Base-by-base conservation (phyloP, 2,888 invertebrate genomes). In the Scotopteryx bipunctaria region DNA sequence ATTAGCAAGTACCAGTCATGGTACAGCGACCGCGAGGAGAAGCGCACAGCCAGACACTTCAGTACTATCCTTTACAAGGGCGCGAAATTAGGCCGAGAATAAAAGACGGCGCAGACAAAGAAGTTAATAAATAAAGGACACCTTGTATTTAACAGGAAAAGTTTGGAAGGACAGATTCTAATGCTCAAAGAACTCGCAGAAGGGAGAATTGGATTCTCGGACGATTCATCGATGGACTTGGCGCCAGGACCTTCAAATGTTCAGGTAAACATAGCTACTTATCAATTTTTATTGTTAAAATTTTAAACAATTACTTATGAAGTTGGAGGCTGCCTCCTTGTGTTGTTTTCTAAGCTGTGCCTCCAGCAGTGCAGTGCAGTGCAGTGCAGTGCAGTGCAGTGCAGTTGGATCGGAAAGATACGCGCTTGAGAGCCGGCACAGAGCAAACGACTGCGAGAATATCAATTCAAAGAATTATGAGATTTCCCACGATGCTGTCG, bases 61-160 rank as follows among this genome's bases (percentile, higher is more conserved):
- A 17, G 16, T n/a, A 44, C 3, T 27, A 35, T 35, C 35, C 6
- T 8, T 25, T 14, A 25, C 9, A 25, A 5, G 13, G 8, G 31
- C 16, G 3, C 25, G 13, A 36, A 44, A 44, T 27, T 16, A 36
- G 19, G 6, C 11, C 23, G 33, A 6, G 25, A 25, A 33, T 43
- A 5, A 25, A 44, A 16, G 16, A 13, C 25, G 15, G 23, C 6
- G 13, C 38, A 15, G 36, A 21, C 21, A 21, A 21, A 21, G 44
- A 25, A 36, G 35, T 29, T 19, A 36, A 44, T 44, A 36, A 36
- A 25, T 44, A 44, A 36, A 25, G 16, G 35, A 27, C 27, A 44
- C 27, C 35, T 44, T 36, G 17, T 32, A 36, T 43, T 43, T 35
- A 44, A 23, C 6, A 17, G 35, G 21, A 21, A 36, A 36, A 44